These are phyloP conservation scores for Pyxicephalus adspersus DNA, from an alignment of 2,113 vertebrate genomes.

Conservation along the genomic window DNA sequence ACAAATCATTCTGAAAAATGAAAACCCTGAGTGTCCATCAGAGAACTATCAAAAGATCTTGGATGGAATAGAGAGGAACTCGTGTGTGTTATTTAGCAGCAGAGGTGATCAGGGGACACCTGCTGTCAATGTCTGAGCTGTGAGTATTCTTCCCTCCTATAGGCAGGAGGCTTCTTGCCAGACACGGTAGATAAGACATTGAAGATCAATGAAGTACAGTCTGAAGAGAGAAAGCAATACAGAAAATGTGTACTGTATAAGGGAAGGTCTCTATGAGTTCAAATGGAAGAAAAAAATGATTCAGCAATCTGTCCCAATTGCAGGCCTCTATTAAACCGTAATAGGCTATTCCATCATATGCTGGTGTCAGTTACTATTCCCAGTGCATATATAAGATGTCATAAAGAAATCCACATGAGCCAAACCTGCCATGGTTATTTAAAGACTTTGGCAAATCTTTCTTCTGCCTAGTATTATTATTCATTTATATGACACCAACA, in stretches of 20 bases:
- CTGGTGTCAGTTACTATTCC: not conserved
- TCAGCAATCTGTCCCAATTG: slow-evolving; percentile 40
- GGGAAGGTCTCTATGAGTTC: slow-evolving; percentile 36
- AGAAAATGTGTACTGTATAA: slow-evolving; percentile 17
- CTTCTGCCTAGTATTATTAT: not conserved
- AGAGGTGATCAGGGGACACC: slow-evolving; percentile 19
- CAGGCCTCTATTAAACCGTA: slow-evolving; percentile 31
- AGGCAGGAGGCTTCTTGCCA: slow-evolving; percentile 20
- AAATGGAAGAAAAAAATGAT: slow-evolving; percentile 20
- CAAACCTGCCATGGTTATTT: not conserved
- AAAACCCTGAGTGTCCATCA: no score
- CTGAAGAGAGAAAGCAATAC: slow-evolving; percentile 9
- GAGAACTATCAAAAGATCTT: not conserved
- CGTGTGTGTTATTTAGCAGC: slow-evolving; percentile 6
- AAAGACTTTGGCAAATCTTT: slow-evolving; percentile 12
- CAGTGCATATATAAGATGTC: not conserved
- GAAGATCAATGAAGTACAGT: slow-evolving; percentile 20
- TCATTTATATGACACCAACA: no score
- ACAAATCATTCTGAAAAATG: no score
- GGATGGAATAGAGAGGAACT: not conserved
- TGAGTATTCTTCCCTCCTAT: not conserved
- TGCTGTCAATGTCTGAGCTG: slow-evolving; percentile 18
- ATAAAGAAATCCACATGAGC: slow-evolving; percentile 24
- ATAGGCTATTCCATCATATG: slow-evolving; percentile 28
- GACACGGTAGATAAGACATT: slow-evolving; percentile 4